Evolutionary conservation across 2,888 invertebrate species (phyloP).

Genomic region (Diploptera punctata): DNA sequence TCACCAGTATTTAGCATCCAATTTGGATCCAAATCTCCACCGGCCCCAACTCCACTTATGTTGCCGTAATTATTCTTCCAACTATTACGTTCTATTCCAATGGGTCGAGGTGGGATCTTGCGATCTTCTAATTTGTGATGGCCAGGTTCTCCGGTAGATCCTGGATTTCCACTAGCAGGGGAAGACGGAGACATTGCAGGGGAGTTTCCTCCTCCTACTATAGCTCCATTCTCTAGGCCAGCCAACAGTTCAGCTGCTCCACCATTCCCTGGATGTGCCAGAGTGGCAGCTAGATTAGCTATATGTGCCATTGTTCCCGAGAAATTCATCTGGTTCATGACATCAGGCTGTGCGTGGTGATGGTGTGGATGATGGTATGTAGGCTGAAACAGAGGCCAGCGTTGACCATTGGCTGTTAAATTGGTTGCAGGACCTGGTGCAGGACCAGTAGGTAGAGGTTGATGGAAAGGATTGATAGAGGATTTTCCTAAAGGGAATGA

Average conservation of each 20-base stretch:
- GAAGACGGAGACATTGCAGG: slow-evolving; percentile 56
- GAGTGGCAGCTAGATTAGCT: slow-evolving; percentile 32
- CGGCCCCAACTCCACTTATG: slow-evolving; percentile 48
- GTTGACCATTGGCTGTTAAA: slow-evolving; percentile 34
- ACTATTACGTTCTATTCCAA: slow-evolving; percentile 78
- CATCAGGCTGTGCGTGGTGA: slow-evolving; percentile 37
- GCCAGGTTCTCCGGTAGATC: slow-evolving; percentile 18
- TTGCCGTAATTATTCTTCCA: slow-evolving; percentile 63
- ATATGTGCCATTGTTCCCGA: slow-evolving; percentile 36
- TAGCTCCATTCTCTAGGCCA: slow-evolving; percentile 51
- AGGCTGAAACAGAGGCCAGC: slow-evolving; percentile 42
- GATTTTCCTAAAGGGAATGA: slow-evolving; percentile 37
- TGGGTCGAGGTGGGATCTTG: slow-evolving; percentile 71
- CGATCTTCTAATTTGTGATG: slow-evolving; percentile 42
- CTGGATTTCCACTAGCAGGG: slow-evolving; percentile 46
- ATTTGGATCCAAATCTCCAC: slow-evolving; percentile 53
- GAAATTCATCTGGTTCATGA: slow-evolving; percentile 32
- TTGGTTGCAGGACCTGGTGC: slow-evolving; percentile 34
- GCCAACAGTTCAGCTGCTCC: slow-evolving; percentile 55
- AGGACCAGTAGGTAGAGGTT: slow-evolving; percentile 22
- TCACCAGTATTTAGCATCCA: slow-evolving; percentile 55
- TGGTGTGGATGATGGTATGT: slow-evolving; percentile 35
- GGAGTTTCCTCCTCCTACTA: slow-evolving; percentile 44
- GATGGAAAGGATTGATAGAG: slow-evolving; percentile 33
- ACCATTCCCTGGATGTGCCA: slow-evolving; percentile 32